Conservation (phyloP, 2,797 vertebrate species). For the Notamacropus eugenii region DNA sequence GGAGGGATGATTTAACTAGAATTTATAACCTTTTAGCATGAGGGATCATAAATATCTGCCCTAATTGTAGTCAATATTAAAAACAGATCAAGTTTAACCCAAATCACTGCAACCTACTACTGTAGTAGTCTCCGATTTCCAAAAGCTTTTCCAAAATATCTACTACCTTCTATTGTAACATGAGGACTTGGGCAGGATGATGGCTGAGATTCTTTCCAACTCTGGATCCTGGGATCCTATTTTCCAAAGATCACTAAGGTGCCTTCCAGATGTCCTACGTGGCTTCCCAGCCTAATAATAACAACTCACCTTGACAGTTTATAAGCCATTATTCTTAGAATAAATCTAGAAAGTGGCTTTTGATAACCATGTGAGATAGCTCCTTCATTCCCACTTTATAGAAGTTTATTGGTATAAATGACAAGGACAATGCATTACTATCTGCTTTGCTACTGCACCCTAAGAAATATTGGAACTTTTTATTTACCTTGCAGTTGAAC, state of each 20-base stretch:
- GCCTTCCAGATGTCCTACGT: too few relatives aligned
- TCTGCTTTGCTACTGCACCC: background rate
- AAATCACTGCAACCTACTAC: background rate
- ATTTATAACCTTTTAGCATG: background rate
- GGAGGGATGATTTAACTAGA: constrained; percentile 67
- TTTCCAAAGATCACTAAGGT: background rate
- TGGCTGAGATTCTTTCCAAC: background rate
- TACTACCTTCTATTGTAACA: background rate
- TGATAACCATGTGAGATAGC: background rate
- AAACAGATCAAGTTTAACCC: constrained; percentile 27
- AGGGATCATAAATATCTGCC: background rate
- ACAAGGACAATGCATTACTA: background rate
- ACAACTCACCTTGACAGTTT: background rate
- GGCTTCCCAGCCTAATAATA: background rate
- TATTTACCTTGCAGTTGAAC: background rate
- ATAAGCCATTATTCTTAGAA: background rate
- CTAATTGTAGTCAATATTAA: background rate
- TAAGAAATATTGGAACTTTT: background rate
- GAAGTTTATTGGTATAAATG: background rate
- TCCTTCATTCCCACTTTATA: background rate
- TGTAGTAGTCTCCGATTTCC: background rate
- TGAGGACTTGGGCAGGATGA: background rate
- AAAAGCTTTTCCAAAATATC: background rate
- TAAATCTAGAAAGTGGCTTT: background rate
- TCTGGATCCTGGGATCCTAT: background rate